Evolutionary conservation across 2,113 vertebrate species (phyloP).

Genomic region (Ellobius talpinus): DNA sequence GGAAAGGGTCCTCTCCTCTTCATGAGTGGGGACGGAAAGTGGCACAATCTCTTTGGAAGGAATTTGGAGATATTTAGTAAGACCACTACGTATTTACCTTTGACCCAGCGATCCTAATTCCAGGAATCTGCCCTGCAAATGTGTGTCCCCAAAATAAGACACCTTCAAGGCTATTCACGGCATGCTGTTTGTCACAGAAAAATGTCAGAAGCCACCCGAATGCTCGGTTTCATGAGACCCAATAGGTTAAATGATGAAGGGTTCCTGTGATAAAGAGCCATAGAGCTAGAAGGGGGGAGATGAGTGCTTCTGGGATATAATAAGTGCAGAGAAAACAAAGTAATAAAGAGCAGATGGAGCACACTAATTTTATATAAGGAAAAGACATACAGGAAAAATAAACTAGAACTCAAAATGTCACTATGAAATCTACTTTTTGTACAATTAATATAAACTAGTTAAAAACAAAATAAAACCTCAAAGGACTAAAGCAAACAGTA

Average conservation of each 20-base stretch:
- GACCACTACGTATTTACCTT: background rate
- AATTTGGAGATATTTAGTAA: background rate
- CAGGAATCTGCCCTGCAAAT: background rate
- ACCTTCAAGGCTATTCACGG: background rate
- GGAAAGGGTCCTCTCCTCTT: background rate
- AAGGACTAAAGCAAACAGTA: background rate
- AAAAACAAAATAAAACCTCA: background rate
- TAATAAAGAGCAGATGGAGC: background rate
- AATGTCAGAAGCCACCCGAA: background rate
- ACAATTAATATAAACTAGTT: background rate
- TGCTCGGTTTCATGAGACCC: background rate
- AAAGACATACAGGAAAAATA: conserved; percentile 12
- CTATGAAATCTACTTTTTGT: background rate
- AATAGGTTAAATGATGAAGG: background rate
- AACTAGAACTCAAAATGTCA: background rate
- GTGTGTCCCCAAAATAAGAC: background rate
- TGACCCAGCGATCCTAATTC: background rate
- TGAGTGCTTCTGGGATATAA: background rate
- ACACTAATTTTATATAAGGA: background rate
- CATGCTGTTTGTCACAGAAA: background rate
- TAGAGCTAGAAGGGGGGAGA: background rate
- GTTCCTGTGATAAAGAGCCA: background rate
- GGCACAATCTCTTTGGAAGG: background rate
- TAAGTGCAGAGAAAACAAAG: background rate
- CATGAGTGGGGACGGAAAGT: background rate